Evolutionary conservation across 2,113 vertebrate genomes (phyloP).

Genomic region (Abramis brama): DNA sequence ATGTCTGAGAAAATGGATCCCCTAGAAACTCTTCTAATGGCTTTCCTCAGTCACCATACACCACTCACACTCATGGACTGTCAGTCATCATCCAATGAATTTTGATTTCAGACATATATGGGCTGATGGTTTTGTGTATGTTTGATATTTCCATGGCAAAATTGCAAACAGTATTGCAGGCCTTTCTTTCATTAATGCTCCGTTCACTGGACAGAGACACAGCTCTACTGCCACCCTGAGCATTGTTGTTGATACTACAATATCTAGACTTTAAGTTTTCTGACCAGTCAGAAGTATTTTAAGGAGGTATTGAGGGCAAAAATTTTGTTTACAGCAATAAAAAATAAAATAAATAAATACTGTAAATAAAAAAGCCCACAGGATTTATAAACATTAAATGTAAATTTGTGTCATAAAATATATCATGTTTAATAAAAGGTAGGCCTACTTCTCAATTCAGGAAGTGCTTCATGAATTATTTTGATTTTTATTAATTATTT

Average conservation of each 20-base stretch:
- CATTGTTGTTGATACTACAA: slow-evolving; percentile 22
- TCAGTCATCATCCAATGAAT: slow-evolving; percentile 46
- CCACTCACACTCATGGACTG: slow-evolving; percentile 50
- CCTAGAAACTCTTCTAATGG: slow-evolving; percentile 45
- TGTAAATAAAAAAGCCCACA: background rate
- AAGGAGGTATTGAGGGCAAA: background rate
- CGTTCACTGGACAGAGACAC: background rate
- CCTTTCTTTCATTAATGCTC: background rate
- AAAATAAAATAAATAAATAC: no score
- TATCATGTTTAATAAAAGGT: background rate
- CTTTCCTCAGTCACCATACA: slow-evolving; percentile 54
- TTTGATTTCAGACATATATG: slow-evolving; percentile 27
- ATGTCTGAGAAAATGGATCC: slow-evolving; percentile 56
- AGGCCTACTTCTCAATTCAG: background rate
- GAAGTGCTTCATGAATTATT: background rate
- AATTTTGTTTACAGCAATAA: background rate
- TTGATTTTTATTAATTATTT: background rate
- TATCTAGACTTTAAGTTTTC: no score
- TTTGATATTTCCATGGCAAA: slow-evolving; percentile 44
- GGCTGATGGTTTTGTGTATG: slow-evolving; percentile 19
- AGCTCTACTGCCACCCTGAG: slow-evolving; percentile 73
- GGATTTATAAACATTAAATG: background rate
- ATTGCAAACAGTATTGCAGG: slow-evolving; percentile 34
- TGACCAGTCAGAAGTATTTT: background rate
- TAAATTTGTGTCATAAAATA: background rate